Percentiles rank a stretch among this genome's conserved stretches.
Conservation (phyloP, 2,797 vertebrate species). For the Bucorvus abyssinicus region DNA sequence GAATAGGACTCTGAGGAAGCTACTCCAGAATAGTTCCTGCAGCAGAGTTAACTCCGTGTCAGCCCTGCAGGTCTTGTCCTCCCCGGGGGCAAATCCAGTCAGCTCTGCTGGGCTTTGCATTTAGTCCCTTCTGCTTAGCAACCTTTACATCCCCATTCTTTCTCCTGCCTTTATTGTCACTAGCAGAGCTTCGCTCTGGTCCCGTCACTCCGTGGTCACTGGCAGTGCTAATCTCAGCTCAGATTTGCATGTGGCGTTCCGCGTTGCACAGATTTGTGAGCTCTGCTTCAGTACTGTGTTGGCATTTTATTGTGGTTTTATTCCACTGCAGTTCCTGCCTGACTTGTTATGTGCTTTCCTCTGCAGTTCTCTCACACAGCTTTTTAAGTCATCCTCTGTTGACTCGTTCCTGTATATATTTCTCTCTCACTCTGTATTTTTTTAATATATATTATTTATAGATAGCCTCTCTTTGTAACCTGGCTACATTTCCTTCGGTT, state of each 20-base stretch:
- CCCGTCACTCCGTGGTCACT: background rate
- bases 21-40: slow-evolving; percentile 20
- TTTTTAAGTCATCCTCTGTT: slow-evolving; percentile 36
- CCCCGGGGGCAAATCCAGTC: background rate
- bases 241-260: slow-evolving; percentile 22
- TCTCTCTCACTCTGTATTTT: background rate
- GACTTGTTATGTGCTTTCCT: slow-evolving; percentile 50
- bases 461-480: background rate
- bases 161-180: background rate
- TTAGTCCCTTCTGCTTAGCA: background rate
- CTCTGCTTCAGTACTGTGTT: slow-evolving; percentile 20
- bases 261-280: slow-evolving; percentile 42
- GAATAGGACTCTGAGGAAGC: slow-evolving; percentile 46
- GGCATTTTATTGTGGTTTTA: slow-evolving; percentile 60
- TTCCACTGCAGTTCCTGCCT: slow-evolving; percentile 59
- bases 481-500: background rate
- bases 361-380: slow-evolving; percentile 47
- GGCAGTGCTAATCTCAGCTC: slow-evolving; percentile 37
- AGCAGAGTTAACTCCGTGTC: slow-evolving; percentile 42
- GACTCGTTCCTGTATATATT: background rate
- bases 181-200: background rate
- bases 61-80: slow-evolving; percentile 23
- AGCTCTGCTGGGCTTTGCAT: slow-evolving; percentile 1
- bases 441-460: background rate
- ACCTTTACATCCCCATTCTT: background rate